Base-by-base conservation (phyloP, 2,888 invertebrate species). In the Exocentrus adspersus region DNA sequence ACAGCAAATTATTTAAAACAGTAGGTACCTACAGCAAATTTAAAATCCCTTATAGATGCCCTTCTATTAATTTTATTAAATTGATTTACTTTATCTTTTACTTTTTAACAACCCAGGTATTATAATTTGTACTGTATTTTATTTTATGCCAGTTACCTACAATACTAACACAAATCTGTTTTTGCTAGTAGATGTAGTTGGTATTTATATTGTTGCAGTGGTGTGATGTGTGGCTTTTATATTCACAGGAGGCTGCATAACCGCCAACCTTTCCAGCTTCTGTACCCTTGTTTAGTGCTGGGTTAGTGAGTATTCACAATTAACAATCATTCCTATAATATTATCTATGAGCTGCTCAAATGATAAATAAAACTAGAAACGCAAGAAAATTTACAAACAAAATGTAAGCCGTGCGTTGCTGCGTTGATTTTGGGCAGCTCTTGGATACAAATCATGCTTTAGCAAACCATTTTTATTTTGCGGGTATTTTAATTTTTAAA, bases 221-320 rank as follows among this genome's bases (percentile, higher is more conserved):
- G 57, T 57, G 57, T 57, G 57, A 57, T 16, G 57, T 57, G 57
- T 57, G 57, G 57, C 57, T 32, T 57, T 57, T 57, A 45, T 45
- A 57, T 57, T 57, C 57, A 46, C 57, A 57, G 57, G 57, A 57
- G 32, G 46, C 57, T 57, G 57, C 46, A 45, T 57, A 57, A 57
- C 57, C 57, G 12, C 20, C 57, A 32, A 57, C 32, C 46, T 57
- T 57, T 32, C 45, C 17, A 30, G 57, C 46, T 57, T 57, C 57
- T 57, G 30, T 46, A 37, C 46, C 57, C 57, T 32, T 57, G 30
- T 32, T 17, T 16, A 57, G 57, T 57, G 32, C 30, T 46, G 57
- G 57, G 57, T 46, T 46, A 57, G 57, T 57, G 57, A 57, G 57
- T 57, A 57, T 57, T 17, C 21, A 17, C 16, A 10, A 12, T 57